Evolutionary conservation across 2,797 vertebrate genomes (phyloP).

Genomic region (Syngnathus acus): DNA sequence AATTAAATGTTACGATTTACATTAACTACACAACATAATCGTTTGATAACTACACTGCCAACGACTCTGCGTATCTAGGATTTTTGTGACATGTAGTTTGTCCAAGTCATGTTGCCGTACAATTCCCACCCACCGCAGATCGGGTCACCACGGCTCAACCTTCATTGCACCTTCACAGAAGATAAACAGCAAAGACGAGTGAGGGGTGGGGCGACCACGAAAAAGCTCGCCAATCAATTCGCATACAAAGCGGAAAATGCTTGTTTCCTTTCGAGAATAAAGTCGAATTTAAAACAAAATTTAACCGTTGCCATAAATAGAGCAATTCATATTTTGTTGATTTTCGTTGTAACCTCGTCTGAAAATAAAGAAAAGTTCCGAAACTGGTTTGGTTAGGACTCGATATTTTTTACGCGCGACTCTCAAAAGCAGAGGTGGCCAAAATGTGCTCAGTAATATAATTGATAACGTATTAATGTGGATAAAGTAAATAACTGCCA

Average conservation of each 20-base stretch:
- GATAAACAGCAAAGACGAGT: too few relatives aligned
- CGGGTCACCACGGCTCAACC: too few relatives aligned
- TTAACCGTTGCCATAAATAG: not conserved
- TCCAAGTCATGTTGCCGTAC: too few relatives aligned
- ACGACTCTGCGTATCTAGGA: too few relatives aligned
- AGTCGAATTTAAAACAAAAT: not conserved
- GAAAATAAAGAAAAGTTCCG: not conserved
- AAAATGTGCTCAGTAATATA: not conserved
- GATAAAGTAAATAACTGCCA: not conserved
- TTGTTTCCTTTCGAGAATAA: not conserved
- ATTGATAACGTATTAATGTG: too few relatives aligned
- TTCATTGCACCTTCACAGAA: too few relatives aligned
- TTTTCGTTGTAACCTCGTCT: not conserved
- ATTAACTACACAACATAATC: too few relatives aligned
- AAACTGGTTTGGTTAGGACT: not conserved
- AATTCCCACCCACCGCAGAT: too few relatives aligned
- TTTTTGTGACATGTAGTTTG: too few relatives aligned
- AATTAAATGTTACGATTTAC: too few relatives aligned
- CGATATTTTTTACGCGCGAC: too few relatives aligned
- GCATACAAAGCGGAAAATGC: not conserved
- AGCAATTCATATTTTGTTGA: not conserved
- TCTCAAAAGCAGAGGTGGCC: not conserved
- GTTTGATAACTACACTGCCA: too few relatives aligned
- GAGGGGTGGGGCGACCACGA: not conserved
- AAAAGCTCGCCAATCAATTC: not conserved